Base-by-base conservation (phyloP, 2,113 vertebrate genomes). In the Andinoacara biseriatus region DNA sequence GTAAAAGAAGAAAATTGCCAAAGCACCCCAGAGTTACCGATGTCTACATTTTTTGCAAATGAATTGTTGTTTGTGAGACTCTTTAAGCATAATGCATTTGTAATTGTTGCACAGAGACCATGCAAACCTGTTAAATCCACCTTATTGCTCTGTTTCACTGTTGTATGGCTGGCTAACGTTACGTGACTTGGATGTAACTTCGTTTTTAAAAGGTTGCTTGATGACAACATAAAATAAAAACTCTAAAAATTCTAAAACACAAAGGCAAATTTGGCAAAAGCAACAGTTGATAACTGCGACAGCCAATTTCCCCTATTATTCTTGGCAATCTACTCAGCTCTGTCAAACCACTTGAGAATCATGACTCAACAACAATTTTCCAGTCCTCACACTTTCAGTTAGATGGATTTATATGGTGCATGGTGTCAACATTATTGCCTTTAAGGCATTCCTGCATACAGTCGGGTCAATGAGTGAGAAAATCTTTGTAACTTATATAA, bases 341-440 rank as follows among this genome's bases (percentile, higher is more conserved):
- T 76, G 38, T 63, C 26, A 60, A 74, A 86, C 24, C 54, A 74
- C 77, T 62, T 26, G 56, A 77, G 59, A 59, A 83, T 56, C 46
- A 58, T 87, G 83, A 83, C 60, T 87, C 80, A 83, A 81, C 75
- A 76, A 18, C 35, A 74, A 43, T 74, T 65, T 75, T 33, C 40
- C 43, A 26, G 22, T 74, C 26, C 17, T 60, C 72, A 62, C 62
- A 65, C 62, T 22, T 84, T 86, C 7, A 24, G 67, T 33, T 83
- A 35, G 57, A 54, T 65, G 43, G 24, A 82, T 38, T 77, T 52
- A 33, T 81, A 57, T 52, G 24, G 29, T 52, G 24, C 65, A 67
- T 15, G 46, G 24, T 72, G 62, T 77, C 58, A 69, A 10, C 26
- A 29, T 43, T 22, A 15, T 29, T 78, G 29, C 38, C 62, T 81